Conservation (phyloP, 1,140 invertebrate species). For the Meloidogyne hapla region DNA sequence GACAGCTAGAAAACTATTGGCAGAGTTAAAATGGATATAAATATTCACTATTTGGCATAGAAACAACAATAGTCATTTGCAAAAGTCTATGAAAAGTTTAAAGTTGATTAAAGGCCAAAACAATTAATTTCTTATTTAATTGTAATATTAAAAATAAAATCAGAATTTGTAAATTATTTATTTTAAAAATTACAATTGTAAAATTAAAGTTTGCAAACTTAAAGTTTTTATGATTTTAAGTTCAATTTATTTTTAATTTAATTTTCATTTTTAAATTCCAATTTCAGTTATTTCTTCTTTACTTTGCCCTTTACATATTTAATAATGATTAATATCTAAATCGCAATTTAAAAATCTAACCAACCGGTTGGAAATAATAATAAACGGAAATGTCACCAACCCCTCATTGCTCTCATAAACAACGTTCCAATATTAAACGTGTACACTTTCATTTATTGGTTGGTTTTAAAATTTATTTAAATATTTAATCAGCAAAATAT, state of each 20-base stretch:
- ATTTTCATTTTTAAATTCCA: background rate
- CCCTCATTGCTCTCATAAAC: background rate
- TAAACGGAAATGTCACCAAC: background rate
- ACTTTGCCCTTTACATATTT: background rate
- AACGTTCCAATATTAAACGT: background rate
- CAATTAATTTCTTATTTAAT: background rate
- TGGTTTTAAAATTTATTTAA: background rate
- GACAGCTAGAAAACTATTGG: background rate
- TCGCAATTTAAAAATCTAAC: background rate
- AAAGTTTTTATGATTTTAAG: too few species aligned
- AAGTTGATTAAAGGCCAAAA: background rate
- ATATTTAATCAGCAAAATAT: background rate
- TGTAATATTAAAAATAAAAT: too few species aligned
- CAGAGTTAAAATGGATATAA: background rate
- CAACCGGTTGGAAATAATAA: background rate
- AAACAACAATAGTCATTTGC: background rate
- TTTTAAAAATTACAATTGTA: too few species aligned
- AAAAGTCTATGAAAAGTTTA: background rate
- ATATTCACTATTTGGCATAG: background rate
- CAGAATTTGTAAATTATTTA: background rate
- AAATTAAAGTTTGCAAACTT: too few species aligned
- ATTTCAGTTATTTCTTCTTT: background rate
- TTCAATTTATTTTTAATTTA: background rate
- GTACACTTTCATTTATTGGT: conserved; percentile 3
- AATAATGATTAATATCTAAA: background rate